Conservation (phyloP, 1,140 invertebrate species). For the Bacillus rossius region DNA sequence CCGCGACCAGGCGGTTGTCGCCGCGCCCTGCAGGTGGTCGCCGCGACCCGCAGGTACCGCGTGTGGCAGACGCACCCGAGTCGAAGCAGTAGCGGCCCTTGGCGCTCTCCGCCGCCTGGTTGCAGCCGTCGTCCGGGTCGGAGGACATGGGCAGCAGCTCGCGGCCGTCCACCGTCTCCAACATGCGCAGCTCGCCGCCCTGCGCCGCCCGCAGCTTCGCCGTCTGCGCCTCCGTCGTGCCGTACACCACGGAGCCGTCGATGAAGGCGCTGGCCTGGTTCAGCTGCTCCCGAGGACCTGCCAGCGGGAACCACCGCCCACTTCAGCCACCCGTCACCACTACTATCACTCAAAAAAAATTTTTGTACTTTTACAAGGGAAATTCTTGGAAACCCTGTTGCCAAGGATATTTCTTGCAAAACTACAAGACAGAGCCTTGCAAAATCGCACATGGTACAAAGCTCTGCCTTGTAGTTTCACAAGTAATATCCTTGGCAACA, state of each 20-base stretch:
- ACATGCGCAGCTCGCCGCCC: conserved; percentile 58
- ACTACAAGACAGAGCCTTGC: no score
- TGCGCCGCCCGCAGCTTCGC: conserved; percentile 48
- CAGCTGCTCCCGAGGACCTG: conserved; percentile 76
- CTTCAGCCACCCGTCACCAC: no score
- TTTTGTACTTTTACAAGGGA: no score
- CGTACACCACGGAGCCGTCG: conserved; percentile 86
- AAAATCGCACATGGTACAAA: no score
- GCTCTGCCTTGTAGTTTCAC: no score
- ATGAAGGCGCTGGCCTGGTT: conserved; percentile 88
- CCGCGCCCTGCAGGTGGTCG: no score
- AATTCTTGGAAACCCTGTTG: no score
- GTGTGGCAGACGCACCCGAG: conserved; percentile 51
- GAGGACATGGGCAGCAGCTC: conserved; percentile 63
- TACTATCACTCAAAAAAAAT: no score
- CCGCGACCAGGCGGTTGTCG: no score
- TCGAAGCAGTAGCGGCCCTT: conserved; percentile 73
- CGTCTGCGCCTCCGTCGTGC: conserved; percentile 50
- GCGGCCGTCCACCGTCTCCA: conserved; percentile 53
- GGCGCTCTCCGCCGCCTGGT: conserved; percentile 54
- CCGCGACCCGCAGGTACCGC: no score
- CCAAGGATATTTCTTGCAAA: no score
- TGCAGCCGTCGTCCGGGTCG: conserved; percentile 69
- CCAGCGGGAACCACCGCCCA: conserved; percentile 30
- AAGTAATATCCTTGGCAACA: no score